phyloP scores from a whole-genome alignment of 2,888 invertebrate genomes.

The Drosophila borborema region DNA sequence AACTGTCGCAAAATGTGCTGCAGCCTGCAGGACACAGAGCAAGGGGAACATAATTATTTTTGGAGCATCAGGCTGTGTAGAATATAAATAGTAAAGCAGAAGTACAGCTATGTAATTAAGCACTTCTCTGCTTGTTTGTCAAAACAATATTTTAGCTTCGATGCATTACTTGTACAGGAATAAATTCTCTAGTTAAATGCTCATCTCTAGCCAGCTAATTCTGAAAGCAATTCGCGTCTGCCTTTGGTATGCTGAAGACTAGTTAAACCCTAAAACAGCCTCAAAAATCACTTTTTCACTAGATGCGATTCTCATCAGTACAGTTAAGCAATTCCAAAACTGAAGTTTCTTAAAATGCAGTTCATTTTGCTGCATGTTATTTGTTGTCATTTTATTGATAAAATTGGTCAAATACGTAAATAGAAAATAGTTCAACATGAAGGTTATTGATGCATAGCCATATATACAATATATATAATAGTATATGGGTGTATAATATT shows the following conservation, averaged over 20 bases:
- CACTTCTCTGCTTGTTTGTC: neutral
- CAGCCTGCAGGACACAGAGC: slow-evolving; percentile 19
- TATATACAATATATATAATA: too few species aligned
- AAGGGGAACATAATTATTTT: slow-evolving; percentile 4
- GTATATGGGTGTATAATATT: neutral
- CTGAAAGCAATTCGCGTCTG: neutral
- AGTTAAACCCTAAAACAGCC: too few species aligned
- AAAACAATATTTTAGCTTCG: too few species aligned
- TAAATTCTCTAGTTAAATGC: neutral
- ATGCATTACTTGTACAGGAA: neutral
- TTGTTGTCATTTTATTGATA: too few species aligned
- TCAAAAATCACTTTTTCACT: neutral
- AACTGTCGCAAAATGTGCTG: slow-evolving; percentile 39
- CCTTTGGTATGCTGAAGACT: neutral
- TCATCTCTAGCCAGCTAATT: neutral
- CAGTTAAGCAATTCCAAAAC: neutral
- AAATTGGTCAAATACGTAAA: too few species aligned
- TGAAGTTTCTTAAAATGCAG: neutral
- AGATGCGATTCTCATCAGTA: neutral
- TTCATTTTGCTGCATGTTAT: neutral
- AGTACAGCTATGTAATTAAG: slow-evolving; percentile 4
- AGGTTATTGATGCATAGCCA: too few species aligned
- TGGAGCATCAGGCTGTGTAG: neutral
- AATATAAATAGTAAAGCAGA: neutral
- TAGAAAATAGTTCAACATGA: too few species aligned